A percentile compares a stretch with the other conserved stretches of the same genome.
These are phyloP conservation scores for Dryoscopus gambensis DNA, from an alignment of 2,113 vertebrate species.

Conservation along the genomic window DNA sequence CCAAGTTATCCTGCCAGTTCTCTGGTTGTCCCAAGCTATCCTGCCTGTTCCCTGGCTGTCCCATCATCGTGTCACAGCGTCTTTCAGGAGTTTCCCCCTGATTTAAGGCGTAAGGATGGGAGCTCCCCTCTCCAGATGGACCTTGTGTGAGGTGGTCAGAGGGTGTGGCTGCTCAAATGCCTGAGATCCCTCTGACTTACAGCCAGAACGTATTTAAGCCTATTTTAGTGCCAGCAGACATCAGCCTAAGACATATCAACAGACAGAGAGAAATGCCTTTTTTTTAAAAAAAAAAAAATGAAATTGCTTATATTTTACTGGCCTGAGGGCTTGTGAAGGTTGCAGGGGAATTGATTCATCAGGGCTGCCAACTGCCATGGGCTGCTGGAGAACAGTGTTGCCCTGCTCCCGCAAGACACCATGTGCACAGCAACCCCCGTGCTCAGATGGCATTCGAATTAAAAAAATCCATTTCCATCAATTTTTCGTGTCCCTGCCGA, in stretches of 20 bases:
- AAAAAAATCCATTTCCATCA: neutral
- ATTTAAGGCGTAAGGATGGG: neutral
- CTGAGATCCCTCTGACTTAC: neutral
- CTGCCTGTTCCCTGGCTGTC: neutral
- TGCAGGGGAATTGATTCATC: neutral
- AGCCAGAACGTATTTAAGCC: neutral
- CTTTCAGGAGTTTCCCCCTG: neutral
- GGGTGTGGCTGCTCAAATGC: neutral
- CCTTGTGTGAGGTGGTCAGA: neutral
- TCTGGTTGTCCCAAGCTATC: neutral
- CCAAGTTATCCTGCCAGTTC: neutral
- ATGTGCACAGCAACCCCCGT: neutral
- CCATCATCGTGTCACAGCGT: rapidly evolving
- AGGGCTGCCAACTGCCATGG: neutral
- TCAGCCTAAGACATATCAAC: neutral
- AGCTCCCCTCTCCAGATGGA: rapidly evolving
- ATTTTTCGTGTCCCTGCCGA: neutral
- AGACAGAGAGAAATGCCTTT: rapidly evolving
- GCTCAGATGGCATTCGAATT: neutral
- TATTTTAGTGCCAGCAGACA: neutral
- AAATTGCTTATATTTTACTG: neutral
- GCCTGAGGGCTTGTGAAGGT: neutral
- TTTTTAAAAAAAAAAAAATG: too few species aligned
- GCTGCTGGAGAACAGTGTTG: neutral
- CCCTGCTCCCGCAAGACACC: rapidly evolving